Conservation (phyloP, 1,140 invertebrate genomes). For the Solenopsis invicta region DNA sequence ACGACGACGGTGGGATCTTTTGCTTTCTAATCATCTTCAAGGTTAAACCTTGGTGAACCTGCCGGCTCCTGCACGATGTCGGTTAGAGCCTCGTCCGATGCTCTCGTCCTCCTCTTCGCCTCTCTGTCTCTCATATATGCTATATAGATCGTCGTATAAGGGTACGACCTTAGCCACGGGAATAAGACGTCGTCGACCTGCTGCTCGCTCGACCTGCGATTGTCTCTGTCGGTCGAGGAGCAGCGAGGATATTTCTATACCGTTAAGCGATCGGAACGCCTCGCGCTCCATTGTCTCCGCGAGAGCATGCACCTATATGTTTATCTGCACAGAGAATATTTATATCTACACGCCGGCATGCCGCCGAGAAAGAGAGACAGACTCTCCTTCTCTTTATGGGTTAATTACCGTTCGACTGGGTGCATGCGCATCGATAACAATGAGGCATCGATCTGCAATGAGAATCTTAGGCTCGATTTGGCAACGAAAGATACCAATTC, state of each 20-base stretch:
- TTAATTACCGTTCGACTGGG: constrained; percentile 67
- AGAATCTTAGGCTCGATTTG: constrained; percentile 56
- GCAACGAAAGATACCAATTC: constrained; percentile 43
- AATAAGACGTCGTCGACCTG: constrained; percentile 79
- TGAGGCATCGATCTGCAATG: constrained; percentile 63
- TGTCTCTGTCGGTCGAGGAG: constrained; percentile 70
- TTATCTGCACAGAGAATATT: constrained; percentile 51
- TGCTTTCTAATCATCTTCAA: constrained; percentile 85
- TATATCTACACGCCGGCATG: constrained; percentile 38
- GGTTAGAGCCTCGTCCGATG: constrained; percentile 59
- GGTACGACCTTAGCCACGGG: constrained; percentile 75
- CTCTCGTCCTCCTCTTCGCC: constrained; percentile 36
- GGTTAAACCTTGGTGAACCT: constrained; percentile 82
- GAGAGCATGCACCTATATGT: constrained; percentile 50
- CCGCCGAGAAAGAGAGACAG: not conserved
- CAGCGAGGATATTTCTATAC: constrained; percentile 74
- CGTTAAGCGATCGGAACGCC: constrained; percentile 78
- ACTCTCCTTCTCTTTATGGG: constrained; percentile 69
- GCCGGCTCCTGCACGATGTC: constrained; percentile 72
- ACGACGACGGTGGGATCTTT: constrained; percentile 78
- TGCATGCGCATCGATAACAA: constrained; percentile 45
- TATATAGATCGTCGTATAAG: constrained; percentile 73
- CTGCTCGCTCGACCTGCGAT: constrained; percentile 67
- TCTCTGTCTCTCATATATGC: constrained; percentile 24
- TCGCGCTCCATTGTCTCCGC: constrained; percentile 76